These are phyloP conservation scores for Glyphotaelius pellucidus DNA, from an alignment of 2,888 invertebrate genomes.

Conservation along the genomic window DNA sequence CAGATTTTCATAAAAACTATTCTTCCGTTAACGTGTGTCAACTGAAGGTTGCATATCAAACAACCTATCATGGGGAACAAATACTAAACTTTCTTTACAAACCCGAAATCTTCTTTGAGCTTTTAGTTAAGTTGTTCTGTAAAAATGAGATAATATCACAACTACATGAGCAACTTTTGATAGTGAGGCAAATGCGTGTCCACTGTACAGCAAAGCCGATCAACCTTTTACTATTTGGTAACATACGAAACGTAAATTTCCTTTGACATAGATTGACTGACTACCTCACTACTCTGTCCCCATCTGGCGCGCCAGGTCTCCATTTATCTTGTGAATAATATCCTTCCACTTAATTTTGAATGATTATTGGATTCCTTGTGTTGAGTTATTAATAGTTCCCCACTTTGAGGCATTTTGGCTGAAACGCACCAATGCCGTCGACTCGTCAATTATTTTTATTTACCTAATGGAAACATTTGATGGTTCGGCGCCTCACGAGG, in stretches of 20 bases:
- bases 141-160: not conserved
- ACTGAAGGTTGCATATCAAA: not conserved
- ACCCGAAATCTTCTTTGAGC: not conserved
- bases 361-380: not conserved
- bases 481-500: not conserved
- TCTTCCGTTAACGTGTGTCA: not conserved
- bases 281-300: not conserved
- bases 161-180: not conserved
- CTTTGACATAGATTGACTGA: not conserved
- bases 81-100: not conserved
- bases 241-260: not conserved
- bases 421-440: not conserved
- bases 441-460: not conserved
- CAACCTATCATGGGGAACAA: not conserved
- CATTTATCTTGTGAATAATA: not conserved
- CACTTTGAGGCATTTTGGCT: not conserved
- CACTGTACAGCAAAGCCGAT: not conserved
- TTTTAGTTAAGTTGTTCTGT: not conserved
- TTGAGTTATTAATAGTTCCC: not conserved
- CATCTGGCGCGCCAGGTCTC: not conserved
- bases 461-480: not conserved
- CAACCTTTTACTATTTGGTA: not conserved
- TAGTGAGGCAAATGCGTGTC: not conserved
- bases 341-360: not conserved
- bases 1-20: too few species aligned